These are phyloP conservation scores for Apteryx mantelli DNA, from an alignment of 2,113 vertebrate genomes.

Conservation along the genomic window DNA sequence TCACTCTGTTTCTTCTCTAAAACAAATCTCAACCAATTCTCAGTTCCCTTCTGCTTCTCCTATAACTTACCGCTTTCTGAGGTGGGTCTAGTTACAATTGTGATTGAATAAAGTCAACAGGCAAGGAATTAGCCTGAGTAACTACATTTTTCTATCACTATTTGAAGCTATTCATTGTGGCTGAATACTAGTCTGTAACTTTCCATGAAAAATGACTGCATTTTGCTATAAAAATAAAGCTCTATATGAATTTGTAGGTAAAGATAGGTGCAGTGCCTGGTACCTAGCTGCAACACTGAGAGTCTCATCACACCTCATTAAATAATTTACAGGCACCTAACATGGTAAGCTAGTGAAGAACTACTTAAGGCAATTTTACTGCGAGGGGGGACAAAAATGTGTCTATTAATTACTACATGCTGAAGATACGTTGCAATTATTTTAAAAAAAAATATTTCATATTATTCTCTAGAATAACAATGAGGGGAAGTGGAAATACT, in stretches of 20 bases:
- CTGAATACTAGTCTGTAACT: background rate
- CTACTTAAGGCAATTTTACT: background rate
- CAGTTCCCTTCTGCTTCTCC: background rate
- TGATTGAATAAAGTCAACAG: slow-evolving; percentile 9
- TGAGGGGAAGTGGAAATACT: background rate
- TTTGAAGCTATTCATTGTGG: background rate
- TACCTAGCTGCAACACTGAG: background rate
- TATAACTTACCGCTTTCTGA: background rate
- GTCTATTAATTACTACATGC: background rate
- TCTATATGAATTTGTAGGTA: background rate
- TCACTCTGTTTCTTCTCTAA: background rate
- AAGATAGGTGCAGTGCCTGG: background rate
- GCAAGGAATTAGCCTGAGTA: background rate
- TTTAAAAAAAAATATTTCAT: background rate
- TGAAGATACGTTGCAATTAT: background rate
- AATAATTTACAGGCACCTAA: background rate
- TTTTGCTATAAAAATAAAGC: background rate
- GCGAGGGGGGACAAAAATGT: background rate
- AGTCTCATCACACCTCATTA: background rate
- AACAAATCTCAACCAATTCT: background rate
- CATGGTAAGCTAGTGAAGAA: background rate
- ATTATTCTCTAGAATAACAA: background rate
- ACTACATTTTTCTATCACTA: background rate
- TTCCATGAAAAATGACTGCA: background rate
- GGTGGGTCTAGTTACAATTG: background rate